A percentile compares a stretch with the other conserved stretches of the same genome.
Conservation (phyloP, 2,797 vertebrate genomes). For the Aplochiton taeniatus region DNA sequence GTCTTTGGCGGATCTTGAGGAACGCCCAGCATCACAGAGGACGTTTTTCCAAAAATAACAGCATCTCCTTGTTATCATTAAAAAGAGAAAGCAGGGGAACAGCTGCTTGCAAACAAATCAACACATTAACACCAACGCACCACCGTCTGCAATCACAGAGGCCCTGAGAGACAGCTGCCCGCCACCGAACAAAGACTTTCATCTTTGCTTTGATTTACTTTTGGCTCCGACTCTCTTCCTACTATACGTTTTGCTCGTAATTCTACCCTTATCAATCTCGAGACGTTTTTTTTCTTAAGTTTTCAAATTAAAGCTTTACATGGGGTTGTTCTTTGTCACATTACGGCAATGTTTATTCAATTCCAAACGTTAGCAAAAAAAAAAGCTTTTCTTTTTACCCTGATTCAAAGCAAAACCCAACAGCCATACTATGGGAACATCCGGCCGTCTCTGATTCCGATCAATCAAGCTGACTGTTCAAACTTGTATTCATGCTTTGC, state of each 20-base stretch:
- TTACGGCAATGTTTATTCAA: no score
- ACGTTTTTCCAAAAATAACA: slow-evolving; percentile 51
- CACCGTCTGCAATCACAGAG: slow-evolving; percentile 58
- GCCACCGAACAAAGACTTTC: slow-evolving; percentile 51
- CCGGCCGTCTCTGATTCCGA: no score
- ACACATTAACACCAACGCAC: slow-evolving; percentile 65
- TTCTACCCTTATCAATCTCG: no score
- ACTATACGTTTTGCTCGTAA: not conserved
- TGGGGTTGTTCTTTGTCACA: no score
- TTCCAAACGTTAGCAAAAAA: no score
- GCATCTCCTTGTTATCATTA: slow-evolving; percentile 65
- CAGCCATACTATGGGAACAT: no score
- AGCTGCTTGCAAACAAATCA: slow-evolving; percentile 71
- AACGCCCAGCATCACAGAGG: slow-evolving; percentile 30
- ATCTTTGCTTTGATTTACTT: slow-evolving; percentile 28
- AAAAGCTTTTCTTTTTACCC: no score
- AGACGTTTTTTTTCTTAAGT: no score
- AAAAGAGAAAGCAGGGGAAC: slow-evolving; percentile 59
- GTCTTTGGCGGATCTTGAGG: slow-evolving; percentile 51
- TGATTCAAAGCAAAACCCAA: no score
- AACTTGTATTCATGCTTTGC: no score
- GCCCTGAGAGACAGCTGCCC: slow-evolving; percentile 64
- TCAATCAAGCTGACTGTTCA: no score
- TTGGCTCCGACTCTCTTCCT: slow-evolving; percentile 9
- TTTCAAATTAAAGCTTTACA: no score